Percentiles rank a stretch among this genome's conserved stretches.
These are phyloP conservation scores for Epinephelus lanceolatus DNA, from an alignment of 2,113 vertebrate genomes.

Conservation along the genomic window DNA sequence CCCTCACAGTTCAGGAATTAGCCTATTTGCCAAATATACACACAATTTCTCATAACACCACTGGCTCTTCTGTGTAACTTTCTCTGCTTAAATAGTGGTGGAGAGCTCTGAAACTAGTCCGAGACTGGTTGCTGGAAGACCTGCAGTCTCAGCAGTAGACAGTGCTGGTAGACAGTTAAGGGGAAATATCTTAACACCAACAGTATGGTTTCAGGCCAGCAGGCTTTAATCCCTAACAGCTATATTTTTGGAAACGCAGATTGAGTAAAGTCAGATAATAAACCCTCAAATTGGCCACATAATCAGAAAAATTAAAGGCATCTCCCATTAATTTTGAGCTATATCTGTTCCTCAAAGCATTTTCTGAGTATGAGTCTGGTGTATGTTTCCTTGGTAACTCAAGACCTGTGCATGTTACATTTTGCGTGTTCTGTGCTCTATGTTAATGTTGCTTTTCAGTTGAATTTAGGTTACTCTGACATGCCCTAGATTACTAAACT, in stretches of 20 bases:
- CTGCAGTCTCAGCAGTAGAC: neutral
- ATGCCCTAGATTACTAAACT: conserved; percentile 54
- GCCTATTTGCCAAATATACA: neutral
- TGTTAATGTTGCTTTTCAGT: conserved; percentile 27
- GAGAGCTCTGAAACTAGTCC: neutral
- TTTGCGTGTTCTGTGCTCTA: neutral
- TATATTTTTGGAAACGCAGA: neutral
- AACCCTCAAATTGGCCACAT: neutral
- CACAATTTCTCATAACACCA: neutral
- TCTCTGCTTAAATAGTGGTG: neutral
- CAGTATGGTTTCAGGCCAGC: neutral
- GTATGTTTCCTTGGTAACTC: conserved; percentile 21
- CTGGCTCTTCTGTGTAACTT: conserved; percentile 31
- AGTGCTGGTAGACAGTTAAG: neutral
- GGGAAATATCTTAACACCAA: neutral
- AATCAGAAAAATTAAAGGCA: neutral
- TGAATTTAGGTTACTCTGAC: conserved; percentile 44
- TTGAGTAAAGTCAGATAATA: neutral
- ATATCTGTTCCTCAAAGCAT: neutral
- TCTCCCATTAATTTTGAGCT: neutral
- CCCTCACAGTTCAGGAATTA: conserved; percentile 25
- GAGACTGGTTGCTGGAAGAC: neutral
- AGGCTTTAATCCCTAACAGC: neutral
- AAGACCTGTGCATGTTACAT: neutral
- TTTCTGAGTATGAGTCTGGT: neutral